Percentiles rank a stretch among this genome's conserved stretches.
Evolutionary conservation across 92 coral and sea anemone genomes (phyloP).

Genomic region (Zoanthus gigantus): DNA sequence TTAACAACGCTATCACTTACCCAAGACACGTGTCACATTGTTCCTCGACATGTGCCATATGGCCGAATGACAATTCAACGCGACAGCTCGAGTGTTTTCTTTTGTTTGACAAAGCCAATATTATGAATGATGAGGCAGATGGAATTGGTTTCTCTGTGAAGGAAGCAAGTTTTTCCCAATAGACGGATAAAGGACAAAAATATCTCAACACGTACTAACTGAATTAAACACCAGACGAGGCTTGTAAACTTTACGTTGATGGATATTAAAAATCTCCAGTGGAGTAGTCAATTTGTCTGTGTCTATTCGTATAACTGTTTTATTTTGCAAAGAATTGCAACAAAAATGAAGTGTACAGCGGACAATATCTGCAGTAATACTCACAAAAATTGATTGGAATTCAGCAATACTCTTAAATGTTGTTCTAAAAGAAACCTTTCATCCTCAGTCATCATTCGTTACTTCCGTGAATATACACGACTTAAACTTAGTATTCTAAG

Average conservation of each 20-base stretch:
- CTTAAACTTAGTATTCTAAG: background rate
- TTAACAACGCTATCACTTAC: slow-evolving; percentile 24
- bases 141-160: background rate
- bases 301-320: background rate
- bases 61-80: slow-evolving; percentile 7
- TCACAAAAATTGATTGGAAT: background rate
- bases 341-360: background rate
- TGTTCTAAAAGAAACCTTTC: no score
- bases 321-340: background rate
- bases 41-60: slow-evolving; percentile 28
- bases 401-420: no score
- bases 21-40: slow-evolving; percentile 27
- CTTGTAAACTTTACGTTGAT: background rate
- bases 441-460: no score
- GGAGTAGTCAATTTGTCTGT: background rate
- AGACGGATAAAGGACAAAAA: background rate
- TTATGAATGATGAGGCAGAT: background rate
- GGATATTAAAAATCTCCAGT: background rate
- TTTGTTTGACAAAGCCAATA: background rate
- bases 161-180: background rate
- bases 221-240: background rate
- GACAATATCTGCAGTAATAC: background rate
- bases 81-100: background rate
- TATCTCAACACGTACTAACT: background rate
- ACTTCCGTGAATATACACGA: no score